Conservation (phyloP, 2,113 vertebrate species). For the Castor canadensis region DNA sequence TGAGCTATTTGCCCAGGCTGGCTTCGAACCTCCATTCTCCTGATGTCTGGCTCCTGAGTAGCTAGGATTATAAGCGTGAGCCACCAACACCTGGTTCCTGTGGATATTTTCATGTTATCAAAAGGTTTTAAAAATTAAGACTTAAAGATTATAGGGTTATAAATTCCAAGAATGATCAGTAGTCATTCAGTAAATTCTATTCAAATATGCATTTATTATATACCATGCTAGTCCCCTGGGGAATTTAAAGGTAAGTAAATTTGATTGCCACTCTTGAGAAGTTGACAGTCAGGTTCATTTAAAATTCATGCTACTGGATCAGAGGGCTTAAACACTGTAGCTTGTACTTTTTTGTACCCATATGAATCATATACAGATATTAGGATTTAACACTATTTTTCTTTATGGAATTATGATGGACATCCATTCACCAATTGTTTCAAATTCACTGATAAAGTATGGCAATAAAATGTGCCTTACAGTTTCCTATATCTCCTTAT, state of each 20-base stretch:
- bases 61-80: too few species aligned
- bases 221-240: neutral
- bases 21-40: too few species aligned
- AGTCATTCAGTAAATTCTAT: neutral
- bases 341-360: neutral
- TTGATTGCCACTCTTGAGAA: neutral
- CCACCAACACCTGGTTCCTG: too few species aligned
- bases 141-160: neutral
- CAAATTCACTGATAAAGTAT: neutral
- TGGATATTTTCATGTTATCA: neutral
- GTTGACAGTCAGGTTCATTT: neutral
- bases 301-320: neutral
- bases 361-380: neutral
- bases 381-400: conserved; percentile 8
- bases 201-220: neutral
- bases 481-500: neutral
- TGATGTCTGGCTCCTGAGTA: too few species aligned
- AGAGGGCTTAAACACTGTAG: neutral
- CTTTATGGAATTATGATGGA: neutral
- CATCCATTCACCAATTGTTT: neutral
- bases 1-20: too few species aligned
- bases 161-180: neutral
- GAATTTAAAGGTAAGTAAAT: neutral
- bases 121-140: conserved; percentile 18
- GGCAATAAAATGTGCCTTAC: neutral